Evolutionary conservation across 1,140 invertebrate genomes (phyloP).

Genomic region (Hirudo medicinalis): DNA sequence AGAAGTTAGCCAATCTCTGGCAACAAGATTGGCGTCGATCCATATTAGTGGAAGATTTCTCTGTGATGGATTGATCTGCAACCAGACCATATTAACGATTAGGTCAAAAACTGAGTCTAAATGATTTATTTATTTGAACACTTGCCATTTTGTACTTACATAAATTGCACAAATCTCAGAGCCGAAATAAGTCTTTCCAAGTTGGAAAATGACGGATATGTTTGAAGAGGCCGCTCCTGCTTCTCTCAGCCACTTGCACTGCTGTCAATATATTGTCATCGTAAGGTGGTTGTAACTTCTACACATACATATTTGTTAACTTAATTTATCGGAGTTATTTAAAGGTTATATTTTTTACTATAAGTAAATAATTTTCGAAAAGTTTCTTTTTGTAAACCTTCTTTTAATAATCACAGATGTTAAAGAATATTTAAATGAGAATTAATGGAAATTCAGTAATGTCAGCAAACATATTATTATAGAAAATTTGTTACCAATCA

Average conservation of each 20-base stretch:
- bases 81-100: not conserved
- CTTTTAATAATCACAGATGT: no score
- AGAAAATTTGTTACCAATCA: no score
- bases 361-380: no score
- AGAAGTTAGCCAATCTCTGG: constrained; percentile 16
- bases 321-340: no score
- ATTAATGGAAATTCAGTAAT: no score
- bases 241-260: not conserved
- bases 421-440: no score
- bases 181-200: constrained; percentile 3
- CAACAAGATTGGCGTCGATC: constrained; percentile 5
- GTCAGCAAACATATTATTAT: no score
- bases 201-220: not conserved
- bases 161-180: not conserved
- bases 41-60: constrained; percentile 8
- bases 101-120: not conserved
- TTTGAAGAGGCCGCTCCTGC: not conserved
- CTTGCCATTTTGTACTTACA: not conserved
- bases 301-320: no score
- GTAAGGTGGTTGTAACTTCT: no score
- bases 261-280: not conserved
- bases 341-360: no score
- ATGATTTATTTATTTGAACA: no score
- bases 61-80: constrained; percentile 6
- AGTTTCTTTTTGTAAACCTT: no score